These are phyloP conservation scores for Oryzias woworae DNA, from an alignment of 2,113 vertebrate species.

Conservation along the genomic window DNA sequence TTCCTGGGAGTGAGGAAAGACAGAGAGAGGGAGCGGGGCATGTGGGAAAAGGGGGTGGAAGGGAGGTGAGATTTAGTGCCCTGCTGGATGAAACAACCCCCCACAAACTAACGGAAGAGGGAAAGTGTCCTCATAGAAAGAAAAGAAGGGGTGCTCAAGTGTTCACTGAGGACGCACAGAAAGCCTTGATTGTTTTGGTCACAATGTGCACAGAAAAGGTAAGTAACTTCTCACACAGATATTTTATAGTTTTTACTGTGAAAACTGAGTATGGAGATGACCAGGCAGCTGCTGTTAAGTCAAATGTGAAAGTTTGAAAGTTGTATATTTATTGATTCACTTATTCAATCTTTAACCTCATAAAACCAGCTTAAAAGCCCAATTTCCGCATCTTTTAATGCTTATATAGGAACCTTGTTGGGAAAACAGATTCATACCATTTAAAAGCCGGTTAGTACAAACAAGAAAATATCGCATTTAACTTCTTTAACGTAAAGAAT, in stretches of 20 bases:
- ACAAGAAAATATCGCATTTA: too few species aligned
- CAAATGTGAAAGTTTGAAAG: too few species aligned
- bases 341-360: too few species aligned
- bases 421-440: too few species aligned
- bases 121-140: slow-evolving; percentile 61
- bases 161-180: slow-evolving; percentile 56
- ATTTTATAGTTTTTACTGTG: slow-evolving; percentile 17
- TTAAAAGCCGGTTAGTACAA: too few species aligned
- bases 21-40: slow-evolving; percentile 33
- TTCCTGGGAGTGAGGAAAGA: slow-evolving; percentile 49
- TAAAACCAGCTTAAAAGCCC: too few species aligned
- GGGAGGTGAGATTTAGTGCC: slow-evolving; percentile 74
- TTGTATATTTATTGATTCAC: too few species aligned
- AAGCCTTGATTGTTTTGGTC: slow-evolving; percentile 46
- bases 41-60: slow-evolving; percentile 67
- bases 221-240: slow-evolving; percentile 41
- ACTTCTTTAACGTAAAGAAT: too few species aligned
- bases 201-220: slow-evolving; percentile 71
- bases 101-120: slow-evolving; percentile 72
- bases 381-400: too few species aligned
- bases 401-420: too few species aligned
- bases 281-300: slow-evolving; percentile 35
- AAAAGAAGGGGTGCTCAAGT: slow-evolving; percentile 60
- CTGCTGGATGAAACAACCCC: slow-evolving; percentile 74
- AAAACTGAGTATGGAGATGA: slow-evolving; percentile 31